A percentile compares a stretch with the other conserved stretches of the same genome.
Conservation (phyloP, 2,888 invertebrate species). For the Tipula vernalis region DNA sequence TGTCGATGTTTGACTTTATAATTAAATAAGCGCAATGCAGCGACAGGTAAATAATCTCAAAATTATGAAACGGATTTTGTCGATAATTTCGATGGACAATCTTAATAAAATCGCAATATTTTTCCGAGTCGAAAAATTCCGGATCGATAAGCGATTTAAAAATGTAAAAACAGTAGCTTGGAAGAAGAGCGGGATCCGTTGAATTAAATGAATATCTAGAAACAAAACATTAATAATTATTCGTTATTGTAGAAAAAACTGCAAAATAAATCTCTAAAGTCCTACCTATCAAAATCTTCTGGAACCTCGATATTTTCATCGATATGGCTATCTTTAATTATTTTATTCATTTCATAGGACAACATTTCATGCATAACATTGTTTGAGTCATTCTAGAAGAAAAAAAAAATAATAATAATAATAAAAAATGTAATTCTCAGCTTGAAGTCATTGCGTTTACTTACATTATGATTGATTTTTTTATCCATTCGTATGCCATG, state of each 20-base stretch:
- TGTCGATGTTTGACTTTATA: conserved; percentile 21
- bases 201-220: not conserved
- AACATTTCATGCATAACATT: not conserved
- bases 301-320: not conserved
- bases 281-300: conserved; percentile 1
- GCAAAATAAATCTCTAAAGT: not conserved
- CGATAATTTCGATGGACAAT: conserved; percentile 33
- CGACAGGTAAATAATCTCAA: conserved; percentile 33
- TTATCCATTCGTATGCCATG: not conserved
- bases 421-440: no score
- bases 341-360: not conserved
- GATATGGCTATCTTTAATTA: not conserved
- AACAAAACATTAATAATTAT: not conserved
- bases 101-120: not conserved
- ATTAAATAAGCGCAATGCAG: conserved; percentile 48
- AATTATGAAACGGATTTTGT: conserved; percentile 47
- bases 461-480: conserved; percentile 5
- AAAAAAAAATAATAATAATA: not conserved
- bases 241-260: not conserved
- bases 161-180: not conserved
- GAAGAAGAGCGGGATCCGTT: not conserved
- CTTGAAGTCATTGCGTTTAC: not conserved
- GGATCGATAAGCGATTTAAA: not conserved
- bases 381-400: not conserved
- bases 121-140: not conserved